Base-by-base conservation (phyloP, 2,113 vertebrate species). In the Puffinus mauretanicus region DNA sequence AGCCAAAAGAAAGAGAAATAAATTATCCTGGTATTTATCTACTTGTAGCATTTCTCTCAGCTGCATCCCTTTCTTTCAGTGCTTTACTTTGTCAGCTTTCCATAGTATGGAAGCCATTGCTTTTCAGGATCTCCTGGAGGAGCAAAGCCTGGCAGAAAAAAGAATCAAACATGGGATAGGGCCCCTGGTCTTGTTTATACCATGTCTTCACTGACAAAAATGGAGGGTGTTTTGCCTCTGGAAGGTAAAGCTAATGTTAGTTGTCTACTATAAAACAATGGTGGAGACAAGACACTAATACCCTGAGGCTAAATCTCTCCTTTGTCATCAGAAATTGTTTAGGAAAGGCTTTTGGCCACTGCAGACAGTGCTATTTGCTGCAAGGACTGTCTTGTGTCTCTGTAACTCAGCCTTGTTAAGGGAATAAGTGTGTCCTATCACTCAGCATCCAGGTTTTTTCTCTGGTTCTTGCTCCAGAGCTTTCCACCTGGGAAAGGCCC, bases 1-100 rank as follows among this genome's bases (percentile, higher is more conserved):
- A 97, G 65, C 34, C 89, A 82, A 94, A 79, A 96, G 89, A 94
- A 94, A 95, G 71, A 97, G 32, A 96, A 96, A 86, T 79, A 92
- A 97, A 95, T 82, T 57, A 82, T 94, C 62, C 92, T 90, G 76
- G 62, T 80, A 93, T 96, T 96, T 96, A 90, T 80, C 96, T 96
- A 90, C 79, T 86, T 82, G 40, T 18, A 91, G 69, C 60, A 71
- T 92, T 98, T 97, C 78, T 95, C 34, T 96, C 57, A 88, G 90
- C 77, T 93, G 94, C 76, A 66, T 91, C 36, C 44, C 76, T 86
- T 58, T 96, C 84, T 67, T 92, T 93, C 69, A 61, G 60, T 91
- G 71, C 84, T 62, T 94, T 88, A 40, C 54, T 88, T 58, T 44
- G 18, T 47, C 51, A 89, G 29, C 61, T 78, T 82, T 44, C 38